Base-by-base conservation (phyloP, 2,888 invertebrate species). In the Catocala fraxini region DNA sequence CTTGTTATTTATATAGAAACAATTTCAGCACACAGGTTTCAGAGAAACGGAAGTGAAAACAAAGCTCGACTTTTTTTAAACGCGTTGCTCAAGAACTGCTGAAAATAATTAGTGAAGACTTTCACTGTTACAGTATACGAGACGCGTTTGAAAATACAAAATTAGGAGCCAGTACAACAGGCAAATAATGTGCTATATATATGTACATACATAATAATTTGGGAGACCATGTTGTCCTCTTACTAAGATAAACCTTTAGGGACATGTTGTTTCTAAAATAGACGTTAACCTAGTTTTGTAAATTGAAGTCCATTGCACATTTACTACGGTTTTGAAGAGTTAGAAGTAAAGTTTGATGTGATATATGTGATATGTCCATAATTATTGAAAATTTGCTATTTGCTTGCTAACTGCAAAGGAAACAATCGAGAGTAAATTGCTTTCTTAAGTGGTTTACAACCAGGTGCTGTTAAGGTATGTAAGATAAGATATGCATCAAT, bases 11-110 rank as follows among this genome's bases (percentile, higher is more conserved):
- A 51, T 51, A 46, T 0, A 49, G 35, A 11, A 34, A 48, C 12
- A 51, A 35, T 51, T 51, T 51, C 12, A 35, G 35, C 13, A 10
- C n/a, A 25, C 25, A 25, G 5, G 13, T 46, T 46, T 46, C 9
- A 34, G 48, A 34, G 6, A 1, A 7, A 13, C 35, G 51, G 35
- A 51, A 51, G 11, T 34, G 35, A 51, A 51, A 51, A 51, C 13
- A 51, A 51, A 13, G 13, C n/a, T n/a, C 34, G 6, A 34, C 35
- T 51, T 51, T 51, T 35, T 51, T 35, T 34, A 49, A 49, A 51
- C 15, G 4, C 35, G 51, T 51, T 13, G 13, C 13, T 51, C 13
- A 49, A 49, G 25, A 25, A 35, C 33, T 34, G 25, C 12, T 51
- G 39, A 51, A 39, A 35, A 9, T n/a, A 35, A 35, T 35, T 51